These are phyloP conservation scores for Syrrhaptes paradoxus DNA, from an alignment of 2,113 vertebrate species.

Conservation along the genomic window DNA sequence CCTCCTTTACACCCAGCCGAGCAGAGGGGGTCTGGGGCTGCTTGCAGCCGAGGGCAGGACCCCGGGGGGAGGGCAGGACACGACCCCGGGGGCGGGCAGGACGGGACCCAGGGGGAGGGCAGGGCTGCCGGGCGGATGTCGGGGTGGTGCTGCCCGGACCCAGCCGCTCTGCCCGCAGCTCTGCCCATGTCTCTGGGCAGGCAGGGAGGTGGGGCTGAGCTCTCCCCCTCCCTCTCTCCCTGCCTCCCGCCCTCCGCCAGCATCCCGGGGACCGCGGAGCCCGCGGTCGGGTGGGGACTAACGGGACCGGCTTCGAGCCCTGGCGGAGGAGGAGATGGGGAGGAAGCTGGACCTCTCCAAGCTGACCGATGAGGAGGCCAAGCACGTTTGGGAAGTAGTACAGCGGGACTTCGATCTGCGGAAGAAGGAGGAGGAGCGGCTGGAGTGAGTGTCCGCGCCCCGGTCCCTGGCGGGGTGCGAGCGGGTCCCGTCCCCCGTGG, in stretches of 20 bases:
- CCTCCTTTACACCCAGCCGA: not conserved
- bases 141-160: not conserved
- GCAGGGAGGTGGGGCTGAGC: slow-evolving; percentile 1
- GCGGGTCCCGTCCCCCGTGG: no score
- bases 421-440: slow-evolving; percentile 88
- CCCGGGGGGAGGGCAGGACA: not conserved
- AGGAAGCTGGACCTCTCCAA: slow-evolving; percentile 91
- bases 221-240: not conserved
- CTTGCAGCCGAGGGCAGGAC: not conserved
- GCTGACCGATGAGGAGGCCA: slow-evolving; percentile 91
- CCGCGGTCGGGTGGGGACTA: not conserved
- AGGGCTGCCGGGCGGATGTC: no score
- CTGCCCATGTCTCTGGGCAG: not conserved
- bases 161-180: not conserved
- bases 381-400: slow-evolving; percentile 92
- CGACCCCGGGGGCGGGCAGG: not conserved
- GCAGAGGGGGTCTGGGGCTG: not conserved
- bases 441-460: slow-evolving; percentile 79
- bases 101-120: not conserved
- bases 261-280: not conserved
- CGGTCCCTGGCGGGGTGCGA: no score
- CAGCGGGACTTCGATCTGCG: slow-evolving; percentile 90
- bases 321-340: slow-evolving; percentile 74
- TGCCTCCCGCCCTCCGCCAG: not conserved
- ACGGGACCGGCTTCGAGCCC: not conserved